These are phyloP conservation scores for Ametastegia equiseti DNA, from an alignment of 2,888 invertebrate species.

Conservation along the genomic window DNA sequence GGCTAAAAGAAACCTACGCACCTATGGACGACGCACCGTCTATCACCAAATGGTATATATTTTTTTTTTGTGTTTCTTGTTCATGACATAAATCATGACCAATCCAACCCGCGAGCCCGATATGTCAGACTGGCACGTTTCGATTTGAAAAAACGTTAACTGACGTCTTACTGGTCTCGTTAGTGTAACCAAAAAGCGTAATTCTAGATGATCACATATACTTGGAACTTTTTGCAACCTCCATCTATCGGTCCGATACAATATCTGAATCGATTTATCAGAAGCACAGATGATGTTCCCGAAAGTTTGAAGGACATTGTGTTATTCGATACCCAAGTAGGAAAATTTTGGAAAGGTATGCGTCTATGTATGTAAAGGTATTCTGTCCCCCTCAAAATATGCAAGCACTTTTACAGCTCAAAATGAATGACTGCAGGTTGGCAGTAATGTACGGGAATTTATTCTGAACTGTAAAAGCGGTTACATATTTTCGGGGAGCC, in stretches of 20 bases:
- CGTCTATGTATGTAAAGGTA: too few relatives aligned
- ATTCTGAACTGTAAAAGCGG: too few relatives aligned
- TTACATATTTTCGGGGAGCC: too few relatives aligned
- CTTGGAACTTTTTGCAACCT: not conserved
- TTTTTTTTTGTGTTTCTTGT: constrained; percentile 4
- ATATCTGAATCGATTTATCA: not conserved
- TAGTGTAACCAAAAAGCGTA: not conserved
- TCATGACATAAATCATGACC: constrained; percentile 20
- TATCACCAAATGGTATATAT: not conserved
- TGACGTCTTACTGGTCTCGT: not conserved
- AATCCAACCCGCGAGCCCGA: not conserved
- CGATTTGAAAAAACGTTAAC: not conserved
- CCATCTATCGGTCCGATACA: not conserved
- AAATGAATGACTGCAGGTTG: too few relatives aligned
- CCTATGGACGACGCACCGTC: not conserved
- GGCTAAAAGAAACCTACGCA: not conserved
- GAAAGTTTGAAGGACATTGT: not conserved
- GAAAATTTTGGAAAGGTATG: too few relatives aligned
- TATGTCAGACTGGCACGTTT: not conserved
- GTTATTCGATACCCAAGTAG: too few relatives aligned
- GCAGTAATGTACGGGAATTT: too few relatives aligned
- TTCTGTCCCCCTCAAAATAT: too few relatives aligned
- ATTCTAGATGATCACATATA: not conserved
- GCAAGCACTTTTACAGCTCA: too few relatives aligned
- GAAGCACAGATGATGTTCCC: not conserved